Base-by-base conservation (phyloP, 2,888 invertebrate species). In the Spisula solida region DNA sequence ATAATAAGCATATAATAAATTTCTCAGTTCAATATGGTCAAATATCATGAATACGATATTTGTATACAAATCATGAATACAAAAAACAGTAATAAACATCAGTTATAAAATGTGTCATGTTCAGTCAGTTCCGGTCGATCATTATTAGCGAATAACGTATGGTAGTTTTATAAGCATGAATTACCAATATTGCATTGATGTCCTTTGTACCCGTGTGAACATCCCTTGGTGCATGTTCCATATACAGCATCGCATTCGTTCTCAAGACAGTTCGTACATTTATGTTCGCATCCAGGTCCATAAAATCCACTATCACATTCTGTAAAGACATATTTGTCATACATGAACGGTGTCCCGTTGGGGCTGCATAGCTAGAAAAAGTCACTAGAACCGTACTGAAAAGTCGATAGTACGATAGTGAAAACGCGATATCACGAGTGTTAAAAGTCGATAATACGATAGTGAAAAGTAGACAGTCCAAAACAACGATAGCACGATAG, bases 161-260 rank as follows among this genome's bases (percentile, higher is more conserved):
- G 20, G n/a, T n/a, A 20, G 16, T 18, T 56, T 56, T 18, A 20
- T 6, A n/a, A 20, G 56, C 56, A n/a, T 20, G 18, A 70, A 5
- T 10, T 31, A 81, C 86, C 81, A 48, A 66, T 60, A 14, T n/a
- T 55, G 25, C 86, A 86, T 29, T 51, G 51, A 14, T 56, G 6
- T 41, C 88, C 88, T n/a, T n/a, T 80, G 70, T 80, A 88, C 18
- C 88, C 90, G 12, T 82, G 34, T 12, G 87, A 47, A 56, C 90
- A 90, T 18, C 90, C 90, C 51, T 70, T 25, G 16, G 20, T 34
- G 47, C 90, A 90, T 20, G 31, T 70, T 20, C 90, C 90, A 75
- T 75, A 60, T 25, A 20, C 85, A 20, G 84, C 34, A 48, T 90
- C 82, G 80, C 90, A 90, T n/a, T 55, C 80, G 41, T 79, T n/a